A percentile compares a stretch with the other conserved stretches of the same genome.
phyloP scores from a whole-genome alignment of 2,113 vertebrate species.

The Noctilio leporinus region DNA sequence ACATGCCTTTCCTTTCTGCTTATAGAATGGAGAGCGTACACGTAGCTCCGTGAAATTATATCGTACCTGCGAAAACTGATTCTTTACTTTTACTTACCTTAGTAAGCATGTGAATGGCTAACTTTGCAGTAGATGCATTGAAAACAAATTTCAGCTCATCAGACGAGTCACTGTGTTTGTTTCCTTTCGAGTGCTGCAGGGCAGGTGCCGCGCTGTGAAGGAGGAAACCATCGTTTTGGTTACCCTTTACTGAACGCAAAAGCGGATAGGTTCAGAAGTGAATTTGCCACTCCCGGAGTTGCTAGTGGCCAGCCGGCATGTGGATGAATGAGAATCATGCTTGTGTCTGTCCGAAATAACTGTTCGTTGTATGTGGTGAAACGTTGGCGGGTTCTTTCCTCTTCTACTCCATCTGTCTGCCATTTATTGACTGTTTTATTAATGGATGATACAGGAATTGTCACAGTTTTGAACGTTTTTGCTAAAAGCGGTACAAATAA shows the following conservation, averaged over 20 bases:
- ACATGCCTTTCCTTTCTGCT: neutral
- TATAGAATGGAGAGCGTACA: conserved; percentile 36
- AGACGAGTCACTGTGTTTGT: conserved; percentile 23
- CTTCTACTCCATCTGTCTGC: neutral
- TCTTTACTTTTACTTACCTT: conserved; percentile 47
- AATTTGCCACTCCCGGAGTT: neutral
- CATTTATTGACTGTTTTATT: neutral
- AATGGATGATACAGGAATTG: neutral
- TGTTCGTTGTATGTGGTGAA: neutral
- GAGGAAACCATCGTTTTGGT: neutral
- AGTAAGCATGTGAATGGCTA: conserved; percentile 21
- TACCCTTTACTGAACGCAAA: neutral
- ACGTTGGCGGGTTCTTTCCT: neutral
- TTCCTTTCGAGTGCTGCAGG: conserved; percentile 17
- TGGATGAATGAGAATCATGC: neutral
- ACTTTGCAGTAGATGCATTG: conserved; percentile 41
- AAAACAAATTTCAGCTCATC: conserved; percentile 65
- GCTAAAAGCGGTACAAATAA: neutral
- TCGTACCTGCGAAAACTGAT: conserved; percentile 39
- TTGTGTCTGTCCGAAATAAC: neutral
- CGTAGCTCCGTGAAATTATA: conserved; percentile 28
- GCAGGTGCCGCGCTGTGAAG: neutral
- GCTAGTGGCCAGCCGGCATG: neutral
- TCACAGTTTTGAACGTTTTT: neutral
- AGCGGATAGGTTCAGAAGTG: conserved; percentile 1